Evolutionary conservation across 2,113 vertebrate genomes (phyloP), one percentile per base, ranked within the genome.

Genomic region (Cynocephalus volans): DNA sequence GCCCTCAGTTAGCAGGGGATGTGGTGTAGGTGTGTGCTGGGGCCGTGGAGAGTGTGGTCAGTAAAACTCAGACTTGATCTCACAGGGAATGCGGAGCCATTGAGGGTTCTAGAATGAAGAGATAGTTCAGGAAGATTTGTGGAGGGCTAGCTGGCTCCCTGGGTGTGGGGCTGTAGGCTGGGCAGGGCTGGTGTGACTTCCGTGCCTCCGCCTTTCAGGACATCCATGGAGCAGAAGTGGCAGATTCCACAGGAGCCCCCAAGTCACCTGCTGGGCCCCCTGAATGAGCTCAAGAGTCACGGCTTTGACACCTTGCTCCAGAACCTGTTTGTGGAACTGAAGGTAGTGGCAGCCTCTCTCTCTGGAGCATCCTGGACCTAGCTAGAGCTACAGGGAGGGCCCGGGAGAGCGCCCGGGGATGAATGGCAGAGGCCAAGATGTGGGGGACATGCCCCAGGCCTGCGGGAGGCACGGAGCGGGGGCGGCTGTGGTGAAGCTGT

Each of bases 251-350:
- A 97, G 0, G 31, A 84, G 2, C 50, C 5, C 50, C 97, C 36
- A 50, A 84, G 36, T 0, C 36, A 83, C 48, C 96, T 98, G 69
- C 96, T 99, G 97, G 90, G 97, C 18, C 93, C 91, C 5, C 97
- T 99, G 0, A 0, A 75, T 2, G 98, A 99, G 36, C 98, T 99
- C 90, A 98, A 98, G 97, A 98, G 98, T 50, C 97, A 48, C 0
- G 98, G 98, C 75, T 99, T 98, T 31, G 97, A 96, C 0, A 90
- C 97, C 24, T 97, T 99, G 48, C 98, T 99, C 73, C 95, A 98
- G 33, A 97, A 73, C 69, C 98, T 99, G 5, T 99, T 99, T 69
- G 62, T 0, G 1, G 93, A 98, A 52, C 98, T 99, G 79, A 99
- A 99, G 98, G 99, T 99, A 98, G 54, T 0, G 0, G 8, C 17